Base-by-base conservation (phyloP, 1,140 invertebrate species). In the Mesaphorura yosii region DNA sequence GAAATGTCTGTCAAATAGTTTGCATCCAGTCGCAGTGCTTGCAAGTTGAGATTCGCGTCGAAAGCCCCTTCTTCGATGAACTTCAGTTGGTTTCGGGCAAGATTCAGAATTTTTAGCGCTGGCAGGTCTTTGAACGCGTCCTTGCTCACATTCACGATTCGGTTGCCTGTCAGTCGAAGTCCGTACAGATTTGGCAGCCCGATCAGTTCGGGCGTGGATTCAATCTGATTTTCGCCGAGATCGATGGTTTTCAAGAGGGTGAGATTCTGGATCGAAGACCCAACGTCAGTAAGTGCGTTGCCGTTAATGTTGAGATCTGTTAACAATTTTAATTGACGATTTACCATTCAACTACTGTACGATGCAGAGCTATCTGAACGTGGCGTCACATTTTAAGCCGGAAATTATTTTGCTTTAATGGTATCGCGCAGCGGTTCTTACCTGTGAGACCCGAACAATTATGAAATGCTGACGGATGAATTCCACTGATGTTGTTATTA, bases 1-100 rank as follows among this genome's bases (percentile, higher is more conserved):
- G 82, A 84, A 45, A 93, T 87, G 64, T 90, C 85, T 14, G 78
- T 81, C 22, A 93, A 70, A 52, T 80, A 75, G 70, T 94, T 94
- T 22, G 54, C 42, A 48, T 60, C 58, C 26, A 94, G 66, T 49
- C 88, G 73, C 41, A 94, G 81, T 1, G 87, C 88, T 69, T 89
- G 83, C 40, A 94, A 74, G 66, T 82, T 82, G 4, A 75, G 72
- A 64, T 88, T 83, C 53, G 77, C 77, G 61, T 83, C 79, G 67
- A 94, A 91, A 15, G 86, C 80, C 38, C 82, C 85, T 26, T 80
- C 79, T 62, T 91, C 86, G 22, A 93, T 78, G 52, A 76, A 75
- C 40, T 79, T 75, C 22, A 94, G 81, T 66, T 77, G 79, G 74
- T 94, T 94, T 54, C 84, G 77, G 12, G 88, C 86, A 57, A 93